Base-by-base conservation (phyloP, 2,797 vertebrate species). In the Vultur gryphus region DNA sequence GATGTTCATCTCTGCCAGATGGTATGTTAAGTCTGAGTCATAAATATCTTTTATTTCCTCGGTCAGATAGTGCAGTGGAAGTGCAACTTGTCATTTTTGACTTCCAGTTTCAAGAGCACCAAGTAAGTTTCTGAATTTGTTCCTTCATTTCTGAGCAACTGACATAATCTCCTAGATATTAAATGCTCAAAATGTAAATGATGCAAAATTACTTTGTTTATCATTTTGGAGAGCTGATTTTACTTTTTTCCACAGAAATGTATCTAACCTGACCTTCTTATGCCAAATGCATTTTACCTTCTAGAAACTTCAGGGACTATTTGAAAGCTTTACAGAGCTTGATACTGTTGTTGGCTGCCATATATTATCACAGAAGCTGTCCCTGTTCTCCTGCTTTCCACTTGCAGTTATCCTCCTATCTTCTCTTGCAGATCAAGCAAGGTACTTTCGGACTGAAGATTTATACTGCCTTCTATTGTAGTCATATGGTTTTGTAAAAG, bases 1-100 rank as follows among this genome's bases (percentile, higher is more conserved):
- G 89, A 87, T 93, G 81, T 93, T 97, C 89, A 93, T 93, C 94
- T 96, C 72, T 96, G 97, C 94, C 92, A 97, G 94, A 94, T 97
- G 80, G 71, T 91, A 93, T 82, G 88, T 80, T 91, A 97, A 95
- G 73, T 93, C 83, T 80, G 81, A 92, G 70, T 77, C 90, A 82
- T 96, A 97, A 97, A 96, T 97, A 96, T 92, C 43, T 95, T 96
- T 93, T 95, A 95, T 94, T 95, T 96, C 87, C 79, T 93, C 3
- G 35, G 78, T 87, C 90, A 93, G 75, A 93, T 44, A 92, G 49
- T 62, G 39, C 69, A 81, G 58, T 87, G 76, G 46, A 97, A 97
- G 54, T 70, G 84, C 81, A 93, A 86, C 92, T 94, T 94, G 72
- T 94, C 81, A 94, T 84, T 85, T 93, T 78, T 91, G 77, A 94